Evolutionary conservation across 2,797 vertebrate genomes (phyloP), one percentile per base, ranked within the genome.

Genomic region (Falco novaeseelandiae): DNA sequence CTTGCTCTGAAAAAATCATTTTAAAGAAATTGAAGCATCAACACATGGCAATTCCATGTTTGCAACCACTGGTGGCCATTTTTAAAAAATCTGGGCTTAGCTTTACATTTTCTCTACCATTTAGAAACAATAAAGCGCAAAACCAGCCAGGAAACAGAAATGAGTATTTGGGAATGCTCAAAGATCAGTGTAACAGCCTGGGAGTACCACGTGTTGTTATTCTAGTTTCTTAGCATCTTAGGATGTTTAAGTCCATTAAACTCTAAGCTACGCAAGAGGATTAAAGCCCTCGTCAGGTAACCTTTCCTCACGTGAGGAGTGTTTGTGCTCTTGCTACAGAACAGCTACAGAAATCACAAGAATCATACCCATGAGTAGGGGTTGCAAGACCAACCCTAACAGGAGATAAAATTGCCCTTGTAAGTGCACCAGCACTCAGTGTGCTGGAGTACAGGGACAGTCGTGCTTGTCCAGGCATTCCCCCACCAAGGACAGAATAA

Each of bases 221-320:
- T 94, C 66, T 63, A 16, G 38, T 95, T 96, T 89, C 86, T 84
- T 86, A 93, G n/a, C 55, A 65, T 94, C 72, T 95, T 81, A 93
- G 62, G 63, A 87, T 54, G 25, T 70, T 57, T 91, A 94, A 96
- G 21, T 79, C 88, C 55, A 70, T 88, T 94, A 95, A 90, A 66
- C 51, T 77, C 61, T 92, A 96, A 95, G 66, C 83, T 87, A 69
- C 1, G 4, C 80, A 83, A 80, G 48, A 89, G 22, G 81, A 86
- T 85, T 89, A 85, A 77, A 46, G 74, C 44, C 44, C 40, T 83
- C 71, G 81, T 79, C 83, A 1, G 5, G 40, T 63, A 83, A 55
- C 54, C 61, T 86, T 87, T 88, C 76, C 69, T 87, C 78, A 59
- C 6, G 14, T 18, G 79, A 91, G 83, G 29, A 80, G 25, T 87